Percentiles rank a stretch among this genome's conserved stretches.
phyloP scores from a whole-genome alignment of 2,888 invertebrate genomes.

The Caenorhabditis panamensis region DNA sequence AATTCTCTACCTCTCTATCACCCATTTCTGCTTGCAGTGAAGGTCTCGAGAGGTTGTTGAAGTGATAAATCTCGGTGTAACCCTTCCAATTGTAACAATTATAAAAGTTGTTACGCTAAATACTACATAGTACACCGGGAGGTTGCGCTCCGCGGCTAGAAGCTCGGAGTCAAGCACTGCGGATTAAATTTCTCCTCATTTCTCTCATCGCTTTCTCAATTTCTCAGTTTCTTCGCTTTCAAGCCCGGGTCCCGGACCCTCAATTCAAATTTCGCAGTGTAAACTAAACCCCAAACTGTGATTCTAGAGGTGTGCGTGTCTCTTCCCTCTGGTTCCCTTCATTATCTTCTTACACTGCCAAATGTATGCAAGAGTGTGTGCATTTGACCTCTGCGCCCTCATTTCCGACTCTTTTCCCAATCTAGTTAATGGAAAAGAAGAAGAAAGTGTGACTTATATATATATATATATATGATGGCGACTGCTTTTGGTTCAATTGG shows the following conservation, averaged over 20 bases:
- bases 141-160: not conserved
- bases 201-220: not conserved
- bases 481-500: no score
- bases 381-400: no score
- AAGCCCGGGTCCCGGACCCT: not conserved
- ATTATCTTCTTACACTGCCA: no score
- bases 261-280: constrained; percentile 6
- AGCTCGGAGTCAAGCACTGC: constrained; percentile 5
- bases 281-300: no score
- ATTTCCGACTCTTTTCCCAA: no score
- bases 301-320: no score
- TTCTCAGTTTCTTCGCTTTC: not conserved
- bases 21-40: constrained; percentile 1
- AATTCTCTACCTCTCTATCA: constrained; percentile 8
- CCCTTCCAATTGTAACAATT: not conserved
- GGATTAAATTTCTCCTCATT: constrained; percentile 42
- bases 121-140: constrained; percentile 25
- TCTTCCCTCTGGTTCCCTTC: no score
- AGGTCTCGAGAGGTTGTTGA: constrained; percentile 9
- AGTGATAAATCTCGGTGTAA: not conserved
- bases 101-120: constrained; percentile 25
- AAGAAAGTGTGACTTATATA: no score
- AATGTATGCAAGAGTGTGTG: no score
- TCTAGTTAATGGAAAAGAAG: no score
- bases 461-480: no score